Conservation (phyloP, 1,140 invertebrate species). For the Diorhabda elongata region DNA sequence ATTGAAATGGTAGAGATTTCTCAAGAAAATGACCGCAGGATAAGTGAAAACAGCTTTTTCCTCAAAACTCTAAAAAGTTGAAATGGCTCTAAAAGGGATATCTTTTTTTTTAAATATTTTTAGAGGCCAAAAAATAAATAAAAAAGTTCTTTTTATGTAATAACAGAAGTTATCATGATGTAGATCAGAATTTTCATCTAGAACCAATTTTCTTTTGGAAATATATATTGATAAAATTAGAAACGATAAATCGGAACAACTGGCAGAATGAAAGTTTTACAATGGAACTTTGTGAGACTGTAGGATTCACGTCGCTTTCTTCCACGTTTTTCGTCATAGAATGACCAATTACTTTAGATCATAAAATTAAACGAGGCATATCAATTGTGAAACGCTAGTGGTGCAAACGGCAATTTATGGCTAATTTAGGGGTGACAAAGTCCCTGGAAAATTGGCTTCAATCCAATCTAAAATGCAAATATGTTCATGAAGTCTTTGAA, state of each 20-base stretch:
- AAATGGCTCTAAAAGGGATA: neutral
- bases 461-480: conserved; percentile 42
- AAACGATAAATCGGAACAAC: no score
- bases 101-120: neutral
- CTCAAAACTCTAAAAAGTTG: neutral
- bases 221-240: no score
- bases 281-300: no score
- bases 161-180: no score
- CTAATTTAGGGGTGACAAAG: conserved; percentile 34
- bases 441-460: conserved; percentile 37
- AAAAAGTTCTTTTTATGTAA: no score
- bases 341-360: conserved; percentile 7
- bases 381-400: conserved; percentile 7
- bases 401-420: neutral
- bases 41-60: conserved; percentile 17
- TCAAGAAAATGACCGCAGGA: conserved; percentile 8
- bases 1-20: conserved; percentile 10
- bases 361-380: conserved; percentile 13
- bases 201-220: no score
- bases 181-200: no score
- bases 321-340: neutral
- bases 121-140: no score
- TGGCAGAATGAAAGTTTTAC: no score
- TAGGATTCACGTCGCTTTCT: no score
- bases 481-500: conserved; percentile 24